Conservation (phyloP, 2,113 vertebrate genomes). For the Ptilorrhoa leucosticta region DNA sequence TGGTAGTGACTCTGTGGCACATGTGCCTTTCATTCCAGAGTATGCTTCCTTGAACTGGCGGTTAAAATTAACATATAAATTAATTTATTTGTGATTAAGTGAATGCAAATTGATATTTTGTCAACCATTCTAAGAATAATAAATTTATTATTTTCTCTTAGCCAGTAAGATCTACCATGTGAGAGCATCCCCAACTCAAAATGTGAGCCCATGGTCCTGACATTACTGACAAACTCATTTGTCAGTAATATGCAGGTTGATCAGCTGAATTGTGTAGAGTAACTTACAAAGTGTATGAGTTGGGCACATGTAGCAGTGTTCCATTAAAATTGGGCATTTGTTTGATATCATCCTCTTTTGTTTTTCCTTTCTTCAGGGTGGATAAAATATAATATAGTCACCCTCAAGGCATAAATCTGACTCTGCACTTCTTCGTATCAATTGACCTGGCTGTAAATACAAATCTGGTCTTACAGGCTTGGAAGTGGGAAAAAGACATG, state of each 20-base stretch:
- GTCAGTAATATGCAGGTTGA: not conserved
- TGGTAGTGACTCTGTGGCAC: not conserved
- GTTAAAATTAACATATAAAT: constrained; percentile 4
- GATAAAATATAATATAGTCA: not conserved
- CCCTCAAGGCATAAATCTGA: not conserved
- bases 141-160: not conserved
- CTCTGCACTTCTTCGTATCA: not conserved
- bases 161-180: not conserved
- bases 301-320: not conserved
- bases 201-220: not conserved
- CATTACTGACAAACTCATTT: not conserved
- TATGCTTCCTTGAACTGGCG: not conserved
- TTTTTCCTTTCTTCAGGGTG: not conserved
- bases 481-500: not conserved
- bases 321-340: not conserved
- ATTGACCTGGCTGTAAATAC: not conserved
- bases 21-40: not conserved
- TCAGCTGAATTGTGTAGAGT: not conserved
- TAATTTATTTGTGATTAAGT: not conserved
- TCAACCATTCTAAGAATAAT: not conserved
- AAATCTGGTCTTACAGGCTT: not conserved
- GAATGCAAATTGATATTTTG: constrained; percentile 6
- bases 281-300: not conserved
- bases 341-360: not conserved
- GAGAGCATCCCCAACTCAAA: not conserved